A percentile compares a stretch with the other conserved stretches of the same genome.
phyloP scores from a whole-genome alignment of 53 echinoderm and acorn worm genomes.

The Mesocentrotus franciscanus region DNA sequence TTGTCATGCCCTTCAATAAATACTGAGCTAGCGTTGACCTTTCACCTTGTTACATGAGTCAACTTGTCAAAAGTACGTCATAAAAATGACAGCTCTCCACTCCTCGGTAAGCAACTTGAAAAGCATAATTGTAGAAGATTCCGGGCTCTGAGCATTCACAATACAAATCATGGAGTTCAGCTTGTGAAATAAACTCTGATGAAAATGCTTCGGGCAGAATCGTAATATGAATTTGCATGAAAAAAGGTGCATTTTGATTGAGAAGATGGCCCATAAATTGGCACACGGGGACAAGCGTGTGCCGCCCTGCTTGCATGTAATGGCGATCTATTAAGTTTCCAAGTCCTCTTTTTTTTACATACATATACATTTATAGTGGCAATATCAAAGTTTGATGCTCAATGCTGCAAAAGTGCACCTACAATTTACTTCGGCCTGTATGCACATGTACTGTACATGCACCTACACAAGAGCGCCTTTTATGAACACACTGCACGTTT shows the following conservation, averaged over 20 bases:
- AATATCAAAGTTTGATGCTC: neutral
- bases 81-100: neutral
- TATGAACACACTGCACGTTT: too few relatives aligned
- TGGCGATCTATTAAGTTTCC: neutral
- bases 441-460: too few relatives aligned
- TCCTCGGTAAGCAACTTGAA: neutral
- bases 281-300: neutral
- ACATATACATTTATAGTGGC: neutral
- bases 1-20: neutral
- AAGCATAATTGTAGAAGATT: neutral
- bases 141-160: neutral
- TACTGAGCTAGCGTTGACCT: neutral
- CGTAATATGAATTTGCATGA: neutral
- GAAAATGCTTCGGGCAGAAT: neutral
- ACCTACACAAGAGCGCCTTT: too few relatives aligned
- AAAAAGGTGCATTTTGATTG: neutral
- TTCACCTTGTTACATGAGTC: neutral
- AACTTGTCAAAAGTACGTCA: neutral
- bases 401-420: neutral
- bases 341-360: neutral
- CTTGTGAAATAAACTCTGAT: neutral
- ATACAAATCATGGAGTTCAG: neutral
- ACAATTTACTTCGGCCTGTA: too few relatives aligned
- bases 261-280: slow-evolving; percentile 7
- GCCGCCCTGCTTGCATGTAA: neutral